Evolutionary conservation across 2,888 invertebrate species (phyloP).

Genomic region (Epistrophe grossulariae): DNA sequence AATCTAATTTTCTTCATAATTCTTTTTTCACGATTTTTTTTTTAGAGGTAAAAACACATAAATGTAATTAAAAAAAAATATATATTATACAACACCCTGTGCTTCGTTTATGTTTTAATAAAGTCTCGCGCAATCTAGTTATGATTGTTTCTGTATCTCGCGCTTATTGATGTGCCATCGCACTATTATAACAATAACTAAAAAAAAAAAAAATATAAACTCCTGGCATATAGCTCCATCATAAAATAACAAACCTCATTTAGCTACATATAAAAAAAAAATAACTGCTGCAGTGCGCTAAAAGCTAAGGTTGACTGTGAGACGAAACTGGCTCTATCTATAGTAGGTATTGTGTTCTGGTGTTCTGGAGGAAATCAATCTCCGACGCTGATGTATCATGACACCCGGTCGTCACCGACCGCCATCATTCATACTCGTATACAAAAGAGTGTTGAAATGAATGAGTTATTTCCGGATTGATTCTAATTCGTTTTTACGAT

Average conservation of each 20-base stretch:
- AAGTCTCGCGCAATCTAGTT: constrained; percentile 57
- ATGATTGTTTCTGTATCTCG: constrained; percentile 57
- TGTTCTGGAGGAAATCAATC: constrained; percentile 36
- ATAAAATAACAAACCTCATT: constrained; percentile 28
- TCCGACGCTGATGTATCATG: constrained; percentile 61
- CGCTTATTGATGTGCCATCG: constrained; percentile 44
- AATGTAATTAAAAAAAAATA: neutral
- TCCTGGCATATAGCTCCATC: constrained; percentile 1
- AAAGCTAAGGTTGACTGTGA: constrained; percentile 23
- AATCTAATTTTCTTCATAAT: no score
- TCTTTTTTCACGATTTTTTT: no score
- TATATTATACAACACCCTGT: constrained; percentile 4
- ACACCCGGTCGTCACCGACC: constrained; percentile 47
- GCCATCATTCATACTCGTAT: neutral
- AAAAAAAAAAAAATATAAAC: constrained; percentile 5
- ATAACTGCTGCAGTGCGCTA: constrained; percentile 38
- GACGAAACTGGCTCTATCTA: neutral
- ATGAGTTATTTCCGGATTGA: constrained; percentile 76
- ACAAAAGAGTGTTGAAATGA: constrained; percentile 68
- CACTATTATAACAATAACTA: neutral
- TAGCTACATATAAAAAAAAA: constrained; percentile 2
- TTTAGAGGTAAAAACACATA: no score
- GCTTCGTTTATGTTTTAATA: constrained; percentile 29
- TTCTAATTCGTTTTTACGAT: constrained; percentile 75
- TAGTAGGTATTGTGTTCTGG: neutral